phyloP scores from a whole-genome alignment of 2,888 invertebrate species.

The Julus scanicus region DNA sequence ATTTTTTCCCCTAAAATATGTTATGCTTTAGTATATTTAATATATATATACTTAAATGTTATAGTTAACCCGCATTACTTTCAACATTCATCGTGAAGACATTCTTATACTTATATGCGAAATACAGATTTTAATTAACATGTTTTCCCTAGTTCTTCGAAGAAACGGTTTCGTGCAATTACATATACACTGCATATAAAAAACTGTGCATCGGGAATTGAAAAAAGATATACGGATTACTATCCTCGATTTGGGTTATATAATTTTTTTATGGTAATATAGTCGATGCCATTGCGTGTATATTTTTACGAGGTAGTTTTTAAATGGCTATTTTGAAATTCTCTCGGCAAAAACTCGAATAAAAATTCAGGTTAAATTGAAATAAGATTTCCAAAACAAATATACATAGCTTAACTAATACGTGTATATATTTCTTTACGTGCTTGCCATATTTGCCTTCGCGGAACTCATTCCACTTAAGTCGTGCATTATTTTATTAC shows the following conservation, averaged over 20 bases:
- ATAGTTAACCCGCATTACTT: no score
- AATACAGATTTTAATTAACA: no score
- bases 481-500: slow-evolving; percentile 25
- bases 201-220: no score
- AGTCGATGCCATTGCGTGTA: not conserved
- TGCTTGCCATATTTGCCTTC: not conserved
- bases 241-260: not conserved
- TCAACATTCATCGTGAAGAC: no score
- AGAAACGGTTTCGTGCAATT: no score
- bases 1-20: no score
- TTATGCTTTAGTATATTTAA: no score
- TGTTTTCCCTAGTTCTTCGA: no score
- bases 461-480: not conserved
- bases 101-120: no score
- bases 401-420: not conserved
- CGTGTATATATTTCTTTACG: not conserved
- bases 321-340: not conserved
- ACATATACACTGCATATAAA: no score
- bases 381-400: not conserved
- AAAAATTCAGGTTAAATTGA: slow-evolving; percentile 13
- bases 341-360: not conserved
- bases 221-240: no score
- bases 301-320: not conserved
- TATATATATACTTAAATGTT: no score
- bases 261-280: not conserved